These are phyloP conservation scores for Plagodis pulveraria DNA, from an alignment of 2,888 invertebrate species.

Conservation along the genomic window DNA sequence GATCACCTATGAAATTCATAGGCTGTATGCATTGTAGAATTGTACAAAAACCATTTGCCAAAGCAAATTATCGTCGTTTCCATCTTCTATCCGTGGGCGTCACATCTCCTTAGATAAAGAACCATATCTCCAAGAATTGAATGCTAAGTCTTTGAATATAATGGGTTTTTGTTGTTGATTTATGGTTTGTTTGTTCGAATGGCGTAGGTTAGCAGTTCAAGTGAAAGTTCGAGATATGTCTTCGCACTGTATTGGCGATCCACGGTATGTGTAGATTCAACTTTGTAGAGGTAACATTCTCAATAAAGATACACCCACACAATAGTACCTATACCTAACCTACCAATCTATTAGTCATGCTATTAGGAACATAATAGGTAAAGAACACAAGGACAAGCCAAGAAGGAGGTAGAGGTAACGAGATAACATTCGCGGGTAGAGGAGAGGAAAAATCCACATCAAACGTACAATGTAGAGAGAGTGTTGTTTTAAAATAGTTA, in stretches of 20 bases:
- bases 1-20: too few relatives aligned
- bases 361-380: too few relatives aligned
- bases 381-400: too few relatives aligned
- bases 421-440: too few relatives aligned
- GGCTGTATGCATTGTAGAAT: slow-evolving; percentile 12
- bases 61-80: slow-evolving; percentile 53
- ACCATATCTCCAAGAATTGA: slow-evolving; percentile 54
- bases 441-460: too few relatives aligned
- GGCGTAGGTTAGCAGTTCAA: slow-evolving; percentile 44
- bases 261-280: neutral
- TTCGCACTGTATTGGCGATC: slow-evolving; percentile 42
- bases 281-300: slow-evolving; percentile 18
- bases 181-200: slow-evolving; percentile 62
- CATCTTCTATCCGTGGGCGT: slow-evolving; percentile 51
- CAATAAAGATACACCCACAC: neutral
- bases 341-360: too few relatives aligned
- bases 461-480: too few relatives aligned
- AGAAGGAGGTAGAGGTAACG: too few relatives aligned
- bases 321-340: too few relatives aligned
- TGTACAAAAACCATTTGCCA: slow-evolving; percentile 46
- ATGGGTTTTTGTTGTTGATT: slow-evolving; percentile 59
- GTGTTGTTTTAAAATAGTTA: too few relatives aligned
- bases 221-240: slow-evolving; percentile 49
- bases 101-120: slow-evolving; percentile 43
- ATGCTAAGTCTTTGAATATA: slow-evolving; percentile 59